phyloP scores from a whole-genome alignment of 2,888 invertebrate species.

The Drosophila cyrtoloma region DNA sequence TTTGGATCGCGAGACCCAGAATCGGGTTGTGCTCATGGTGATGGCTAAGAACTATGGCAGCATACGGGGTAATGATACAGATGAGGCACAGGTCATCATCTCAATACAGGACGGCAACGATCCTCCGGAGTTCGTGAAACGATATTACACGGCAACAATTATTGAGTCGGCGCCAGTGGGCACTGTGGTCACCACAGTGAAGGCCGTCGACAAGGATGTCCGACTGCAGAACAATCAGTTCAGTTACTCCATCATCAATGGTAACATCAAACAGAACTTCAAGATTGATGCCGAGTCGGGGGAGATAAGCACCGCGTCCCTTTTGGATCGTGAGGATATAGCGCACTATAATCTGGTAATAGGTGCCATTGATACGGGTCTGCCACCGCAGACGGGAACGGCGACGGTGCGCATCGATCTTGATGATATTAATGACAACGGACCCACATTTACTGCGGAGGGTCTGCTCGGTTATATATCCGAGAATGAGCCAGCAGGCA shows the following conservation, averaged over 20 bases:
- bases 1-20: conserved; percentile 94
- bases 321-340: conserved; percentile 92
- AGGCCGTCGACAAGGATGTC: conserved; percentile 96
- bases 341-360: conserved; percentile 91
- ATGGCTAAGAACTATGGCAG: conserved; percentile 98
- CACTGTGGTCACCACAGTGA: conserved; percentile 90
- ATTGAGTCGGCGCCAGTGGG: conserved; percentile 93
- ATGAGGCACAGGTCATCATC: conserved; percentile 96
- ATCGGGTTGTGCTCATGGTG: conserved; percentile 94
- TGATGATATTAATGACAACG: conserved; percentile 96
- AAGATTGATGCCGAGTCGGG: conserved; percentile 95
- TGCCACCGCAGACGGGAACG: conserved; percentile 96
- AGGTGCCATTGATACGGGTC: conserved; percentile 95
- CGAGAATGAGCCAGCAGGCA: conserved; percentile 94
- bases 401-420: conserved; percentile 92
- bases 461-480: conserved; percentile 91
- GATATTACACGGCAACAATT: conserved; percentile 91
- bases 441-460: conserved; percentile 91
- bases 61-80: conserved; percentile 97
- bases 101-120: conserved; percentile 98
- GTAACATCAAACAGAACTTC: conserved; percentile 93
- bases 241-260: conserved; percentile 94
- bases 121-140: conserved; percentile 95
- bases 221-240: conserved; percentile 96
- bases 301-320: conserved; percentile 91